Conservation (phyloP, 1,140 invertebrate genomes). For the Panagrolaimus sp. region DNA sequence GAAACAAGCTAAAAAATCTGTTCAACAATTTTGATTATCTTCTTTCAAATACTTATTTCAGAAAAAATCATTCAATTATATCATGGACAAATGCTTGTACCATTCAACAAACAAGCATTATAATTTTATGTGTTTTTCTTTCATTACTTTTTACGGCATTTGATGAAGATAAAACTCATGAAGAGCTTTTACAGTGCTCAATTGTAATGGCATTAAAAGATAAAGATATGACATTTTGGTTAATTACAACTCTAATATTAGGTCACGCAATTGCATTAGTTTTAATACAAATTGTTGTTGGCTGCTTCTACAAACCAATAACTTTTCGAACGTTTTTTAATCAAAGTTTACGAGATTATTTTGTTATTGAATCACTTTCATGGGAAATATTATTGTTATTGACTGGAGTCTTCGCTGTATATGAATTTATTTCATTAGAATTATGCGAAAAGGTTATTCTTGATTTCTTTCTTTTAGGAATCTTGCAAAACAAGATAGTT, state of each 20-base stretch:
- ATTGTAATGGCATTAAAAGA: slow-evolving; percentile 10
- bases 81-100: slow-evolving; percentile 24
- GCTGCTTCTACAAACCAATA: background rate
- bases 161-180: slow-evolving; percentile 17
- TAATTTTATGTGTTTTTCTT: slow-evolving; percentile 19
- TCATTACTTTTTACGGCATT: slow-evolving; percentile 29
- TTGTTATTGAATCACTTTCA: slow-evolving; percentile 7
- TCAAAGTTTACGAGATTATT: slow-evolving; percentile 11
- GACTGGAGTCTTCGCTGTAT: slow-evolving; percentile 11
- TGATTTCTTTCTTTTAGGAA: too few relatives aligned
- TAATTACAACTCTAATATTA: slow-evolving; percentile 1
- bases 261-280: background rate
- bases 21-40: too few relatives aligned
- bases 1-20: too few relatives aligned
- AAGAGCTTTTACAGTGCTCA: background rate
- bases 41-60: background rate
- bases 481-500: too few relatives aligned
- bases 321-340: background rate
- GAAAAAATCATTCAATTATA: slow-evolving; percentile 15
- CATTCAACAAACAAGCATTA: slow-evolving; percentile 25
- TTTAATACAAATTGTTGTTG: background rate
- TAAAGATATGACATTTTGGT: slow-evolving; percentile 4
- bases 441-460: slow-evolving; percentile 7
- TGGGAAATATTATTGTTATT: slow-evolving; percentile 9
- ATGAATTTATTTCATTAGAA: slow-evolving; percentile 9